These are phyloP conservation scores for Pipra filicauda DNA, from an alignment of 2,113 vertebrate species.

Conservation along the genomic window DNA sequence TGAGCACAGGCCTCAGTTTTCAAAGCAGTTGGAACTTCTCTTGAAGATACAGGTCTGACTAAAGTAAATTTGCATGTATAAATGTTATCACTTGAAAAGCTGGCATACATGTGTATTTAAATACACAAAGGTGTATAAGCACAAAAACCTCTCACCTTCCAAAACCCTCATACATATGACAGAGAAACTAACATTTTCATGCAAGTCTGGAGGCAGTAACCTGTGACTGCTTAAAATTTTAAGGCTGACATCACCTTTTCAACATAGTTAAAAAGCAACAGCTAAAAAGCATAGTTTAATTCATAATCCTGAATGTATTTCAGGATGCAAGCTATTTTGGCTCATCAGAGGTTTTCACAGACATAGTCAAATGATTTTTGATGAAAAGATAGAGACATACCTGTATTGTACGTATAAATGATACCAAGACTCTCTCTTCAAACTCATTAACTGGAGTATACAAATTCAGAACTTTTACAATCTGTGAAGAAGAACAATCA, in stretches of 20 bases:
- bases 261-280: background rate
- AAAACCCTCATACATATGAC: background rate
- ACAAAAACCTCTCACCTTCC: background rate
- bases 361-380: background rate
- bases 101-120: background rate
- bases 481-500: conserved; percentile 74
- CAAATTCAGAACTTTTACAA: conserved; percentile 96
- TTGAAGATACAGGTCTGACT: background rate
- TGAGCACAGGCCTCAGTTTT: background rate
- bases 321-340: background rate
- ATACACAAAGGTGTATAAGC: background rate
- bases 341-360: background rate
- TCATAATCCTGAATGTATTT: background rate
- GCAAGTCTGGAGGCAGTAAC: background rate
- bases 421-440: conserved; percentile 94
- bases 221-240: background rate
- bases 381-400: conserved; percentile 62
- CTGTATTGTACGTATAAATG: conserved; percentile 98
- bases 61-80: background rate
- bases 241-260: background rate
- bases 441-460: conserved; percentile 99
- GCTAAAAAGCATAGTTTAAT: background rate
- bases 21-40: background rate
- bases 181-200: background rate
- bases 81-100: background rate